Evolutionary conservation across 2,113 vertebrate genomes (phyloP).

Genomic region (Nothobranchius furzeri): DNA sequence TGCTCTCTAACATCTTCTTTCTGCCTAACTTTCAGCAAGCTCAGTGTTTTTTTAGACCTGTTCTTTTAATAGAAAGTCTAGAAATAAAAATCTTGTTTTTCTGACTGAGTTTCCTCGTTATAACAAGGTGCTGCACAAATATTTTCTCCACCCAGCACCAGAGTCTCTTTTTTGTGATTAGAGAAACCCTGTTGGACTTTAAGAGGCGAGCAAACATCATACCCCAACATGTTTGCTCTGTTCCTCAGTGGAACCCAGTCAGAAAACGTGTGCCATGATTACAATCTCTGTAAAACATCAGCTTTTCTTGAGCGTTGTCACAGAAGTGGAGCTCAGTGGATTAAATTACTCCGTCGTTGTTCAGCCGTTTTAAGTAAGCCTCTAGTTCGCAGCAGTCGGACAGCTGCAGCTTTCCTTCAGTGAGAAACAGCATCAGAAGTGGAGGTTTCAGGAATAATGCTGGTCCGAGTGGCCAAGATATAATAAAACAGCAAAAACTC

Average conservation of each 20-base stretch:
- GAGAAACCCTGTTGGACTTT: not conserved
- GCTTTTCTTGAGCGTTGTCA: not conserved
- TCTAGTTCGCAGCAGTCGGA: not conserved
- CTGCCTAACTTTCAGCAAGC: conserved; percentile 12
- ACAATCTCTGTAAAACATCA: not conserved
- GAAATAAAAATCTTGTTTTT: conserved; percentile 16
- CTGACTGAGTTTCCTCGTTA: conserved; percentile 2
- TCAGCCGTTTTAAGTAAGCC: not conserved
- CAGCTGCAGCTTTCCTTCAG: too few relatives aligned
- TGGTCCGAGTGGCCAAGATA: too few relatives aligned
- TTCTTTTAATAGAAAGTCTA: conserved; percentile 17
- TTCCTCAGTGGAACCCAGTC: not conserved
- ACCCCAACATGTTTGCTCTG: conserved; percentile 1
- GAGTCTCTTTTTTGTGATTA: not conserved
- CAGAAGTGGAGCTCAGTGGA: too few relatives aligned
- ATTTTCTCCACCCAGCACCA: not conserved
- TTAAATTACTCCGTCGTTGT: not conserved
- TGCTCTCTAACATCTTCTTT: conserved; percentile 28
- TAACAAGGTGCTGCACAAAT: conserved; percentile 3
- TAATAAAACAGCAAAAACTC: too few relatives aligned
- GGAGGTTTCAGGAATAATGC: too few relatives aligned
- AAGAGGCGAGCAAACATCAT: not conserved
- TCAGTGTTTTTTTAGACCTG: not conserved
- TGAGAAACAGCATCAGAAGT: too few relatives aligned
- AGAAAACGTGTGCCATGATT: not conserved